These are phyloP conservation scores for Xestia sexstrigata DNA, from an alignment of 2,888 invertebrate genomes.

Conservation along the genomic window DNA sequence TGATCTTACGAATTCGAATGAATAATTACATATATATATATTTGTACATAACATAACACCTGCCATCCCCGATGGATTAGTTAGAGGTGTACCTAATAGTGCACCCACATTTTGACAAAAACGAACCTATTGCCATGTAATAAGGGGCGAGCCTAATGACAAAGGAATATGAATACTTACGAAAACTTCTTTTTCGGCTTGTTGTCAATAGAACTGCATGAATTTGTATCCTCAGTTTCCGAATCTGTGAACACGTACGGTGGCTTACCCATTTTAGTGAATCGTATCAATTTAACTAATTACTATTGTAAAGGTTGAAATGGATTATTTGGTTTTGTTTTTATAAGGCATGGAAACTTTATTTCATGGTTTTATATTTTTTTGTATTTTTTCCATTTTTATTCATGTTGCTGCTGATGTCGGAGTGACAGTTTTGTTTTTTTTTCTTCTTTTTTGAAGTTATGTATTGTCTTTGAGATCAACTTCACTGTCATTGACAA, in stretches of 20 bases:
- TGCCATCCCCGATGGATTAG: too few species aligned
- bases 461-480: not conserved
- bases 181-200: constrained; percentile 80
- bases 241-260: constrained; percentile 74
- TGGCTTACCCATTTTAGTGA: constrained; percentile 75
- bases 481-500: not conserved
- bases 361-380: constrained; percentile 37
- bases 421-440: constrained; percentile 12
- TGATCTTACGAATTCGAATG: too few species aligned
- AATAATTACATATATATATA: too few species aligned
- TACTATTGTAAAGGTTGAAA: not conserved
- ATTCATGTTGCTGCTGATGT: not conserved
- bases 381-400: constrained; percentile 27
- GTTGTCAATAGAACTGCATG: constrained; percentile 75
- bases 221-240: constrained; percentile 75
- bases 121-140: not conserved
- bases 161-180: constrained; percentile 67
- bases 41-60: too few species aligned
- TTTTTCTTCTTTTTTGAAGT: not conserved
- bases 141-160: too few species aligned
- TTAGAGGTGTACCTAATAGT: too few species aligned
- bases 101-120: not conserved
- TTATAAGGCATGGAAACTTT: constrained; percentile 1
- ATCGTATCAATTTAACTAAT: constrained; percentile 19
- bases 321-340: not conserved